Conservation (phyloP, 2,797 vertebrate genomes). For the Distichodus sexfasciatus region DNA sequence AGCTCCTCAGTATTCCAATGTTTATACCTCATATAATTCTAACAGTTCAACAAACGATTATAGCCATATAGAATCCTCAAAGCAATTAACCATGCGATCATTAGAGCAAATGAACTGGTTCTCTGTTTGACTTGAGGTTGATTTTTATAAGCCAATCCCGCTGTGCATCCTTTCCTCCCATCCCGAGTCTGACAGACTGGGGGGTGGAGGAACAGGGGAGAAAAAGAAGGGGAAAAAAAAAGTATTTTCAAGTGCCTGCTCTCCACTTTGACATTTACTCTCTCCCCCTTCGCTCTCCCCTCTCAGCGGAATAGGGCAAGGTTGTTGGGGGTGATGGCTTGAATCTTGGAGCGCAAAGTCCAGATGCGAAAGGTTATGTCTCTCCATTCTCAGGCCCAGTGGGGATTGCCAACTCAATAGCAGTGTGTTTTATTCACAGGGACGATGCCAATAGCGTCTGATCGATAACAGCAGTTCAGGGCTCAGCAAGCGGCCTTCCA, state of each 20-base stretch:
- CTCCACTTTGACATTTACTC: constrained; percentile 63
- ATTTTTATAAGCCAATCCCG: constrained; percentile 58
- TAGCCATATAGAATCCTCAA: neutral
- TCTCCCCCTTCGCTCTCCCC: constrained; percentile 28
- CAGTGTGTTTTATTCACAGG: constrained; percentile 73
- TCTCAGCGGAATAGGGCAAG: constrained; percentile 44
- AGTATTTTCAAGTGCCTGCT: constrained; percentile 23
- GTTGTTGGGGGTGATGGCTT: constrained; percentile 49
- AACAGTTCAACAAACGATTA: neutral
- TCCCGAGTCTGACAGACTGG: constrained; percentile 28
- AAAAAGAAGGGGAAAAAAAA: constrained; percentile 20
- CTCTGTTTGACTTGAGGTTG: constrained; percentile 55
- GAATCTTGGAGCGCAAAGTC: constrained; percentile 55
- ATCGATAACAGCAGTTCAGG: constrained; percentile 67
- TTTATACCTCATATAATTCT: no score
- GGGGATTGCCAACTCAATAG: constrained; percentile 65
- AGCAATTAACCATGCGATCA: no score
- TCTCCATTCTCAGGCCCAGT: constrained; percentile 70
- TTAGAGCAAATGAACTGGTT: neutral
- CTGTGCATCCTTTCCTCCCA: constrained; percentile 48
- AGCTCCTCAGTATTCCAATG: neutral
- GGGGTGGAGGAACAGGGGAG: constrained; percentile 16
- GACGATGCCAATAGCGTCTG: constrained; percentile 68
- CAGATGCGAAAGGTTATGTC: constrained; percentile 67
- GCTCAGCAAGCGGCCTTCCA: constrained; percentile 53